Conservation (phyloP, 2,888 invertebrate species). For the Oegoconia quadripuncta region DNA sequence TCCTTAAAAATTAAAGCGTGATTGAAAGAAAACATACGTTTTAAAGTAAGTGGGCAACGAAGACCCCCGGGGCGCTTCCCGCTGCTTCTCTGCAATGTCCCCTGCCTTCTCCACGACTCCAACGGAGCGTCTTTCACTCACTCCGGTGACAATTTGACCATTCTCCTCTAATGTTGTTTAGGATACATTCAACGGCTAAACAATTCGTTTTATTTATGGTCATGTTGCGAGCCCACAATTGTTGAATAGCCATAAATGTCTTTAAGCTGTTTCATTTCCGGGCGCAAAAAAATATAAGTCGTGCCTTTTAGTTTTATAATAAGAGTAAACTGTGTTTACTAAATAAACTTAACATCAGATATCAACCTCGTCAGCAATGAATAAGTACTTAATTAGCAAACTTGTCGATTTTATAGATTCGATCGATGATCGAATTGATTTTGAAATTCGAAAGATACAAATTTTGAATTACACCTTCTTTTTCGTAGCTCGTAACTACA, state of each 20-base stretch:
- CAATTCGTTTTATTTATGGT: slow-evolving; percentile 69
- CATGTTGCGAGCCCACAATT: slow-evolving; percentile 61
- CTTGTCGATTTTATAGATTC: no score
- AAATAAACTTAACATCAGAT: no score
- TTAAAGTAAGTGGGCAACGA: slow-evolving; percentile 43
- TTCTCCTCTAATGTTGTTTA: slow-evolving; percentile 74
- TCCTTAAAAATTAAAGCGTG: no score
- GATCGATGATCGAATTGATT: no score
- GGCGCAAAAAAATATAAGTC: slow-evolving; percentile 25
- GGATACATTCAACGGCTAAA: slow-evolving; percentile 61
- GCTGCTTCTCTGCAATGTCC: slow-evolving; percentile 33
- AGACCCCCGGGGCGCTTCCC: slow-evolving; percentile 41
- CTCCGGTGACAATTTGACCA: slow-evolving; percentile 72
- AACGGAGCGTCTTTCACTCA: slow-evolving; percentile 50
- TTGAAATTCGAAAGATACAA: no score
- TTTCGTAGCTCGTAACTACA: no score
- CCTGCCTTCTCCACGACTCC: slow-evolving; percentile 43
- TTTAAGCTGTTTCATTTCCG: slow-evolving; percentile 71
- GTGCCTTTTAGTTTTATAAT: not conserved
- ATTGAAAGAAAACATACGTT: slow-evolving; percentile 18
- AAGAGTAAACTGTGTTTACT: no score
- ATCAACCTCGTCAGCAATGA: no score
- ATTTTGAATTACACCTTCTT: no score
- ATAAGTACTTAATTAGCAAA: no score
- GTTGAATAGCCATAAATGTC: slow-evolving; percentile 45